Evolutionary conservation across 2,888 invertebrate species (phyloP), one percentile per base, ranked within the genome.

Genomic region (Gandaritis pyraliata): DNA sequence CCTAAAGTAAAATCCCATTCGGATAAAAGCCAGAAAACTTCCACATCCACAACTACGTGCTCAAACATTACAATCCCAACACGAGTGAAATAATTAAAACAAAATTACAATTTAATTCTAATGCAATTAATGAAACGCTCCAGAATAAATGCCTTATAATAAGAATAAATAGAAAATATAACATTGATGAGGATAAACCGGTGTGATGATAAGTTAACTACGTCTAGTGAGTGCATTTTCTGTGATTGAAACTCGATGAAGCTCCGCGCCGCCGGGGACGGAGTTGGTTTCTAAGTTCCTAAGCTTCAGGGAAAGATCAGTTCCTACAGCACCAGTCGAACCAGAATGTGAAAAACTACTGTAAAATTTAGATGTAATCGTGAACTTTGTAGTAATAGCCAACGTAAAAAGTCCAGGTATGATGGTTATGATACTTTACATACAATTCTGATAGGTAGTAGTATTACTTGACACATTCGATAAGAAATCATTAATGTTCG

Each of bases 21-120:
- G 23, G 16, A 38, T 2, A 38, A 38, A 0, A 18, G 23, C 38
- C 12, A 7, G 18, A 12, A 47, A 48, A 56, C 48, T 48, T 41
- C 30, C 15, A 5, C 23, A 51, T 50, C 10, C 39, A 41, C 43
- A 45, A 4, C 13, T 36, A 59, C 51, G 51, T 47, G 49, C 29
- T 43, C 36, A 45, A 63, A 58, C 46, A 36, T 48, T 45, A 55
- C 18, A 23, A 49, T 30, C 43, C 39, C 53, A 49, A 52, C 52
- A 38, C 46, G 15, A 33, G 45, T 33, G 29, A 47, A 58, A 58
- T 50, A 67, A 63, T 57, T 54, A 49, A 29, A 39, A 18, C 45
- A 55, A 59, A 62, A 65, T 65, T 52, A 57, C 2, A 60, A 64
- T 66, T 48, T 47, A 50, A 52, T 61, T 50, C 59, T 58, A 18